Evolutionary conservation across 1,140 invertebrate genomes (phyloP).

Genomic region (Cylas formicarius): DNA sequence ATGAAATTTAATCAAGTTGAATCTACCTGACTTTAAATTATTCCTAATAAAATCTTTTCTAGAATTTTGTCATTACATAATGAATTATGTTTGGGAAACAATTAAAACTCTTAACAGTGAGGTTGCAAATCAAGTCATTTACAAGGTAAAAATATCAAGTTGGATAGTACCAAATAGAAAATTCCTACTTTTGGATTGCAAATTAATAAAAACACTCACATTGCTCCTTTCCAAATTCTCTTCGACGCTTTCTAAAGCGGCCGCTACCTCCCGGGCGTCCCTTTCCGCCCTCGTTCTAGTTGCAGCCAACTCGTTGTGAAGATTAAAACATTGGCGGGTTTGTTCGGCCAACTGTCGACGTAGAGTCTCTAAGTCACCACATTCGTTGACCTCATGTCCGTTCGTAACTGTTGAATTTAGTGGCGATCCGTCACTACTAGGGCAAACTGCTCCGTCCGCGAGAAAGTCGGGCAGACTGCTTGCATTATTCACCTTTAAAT

Average conservation of each 20-base stretch:
- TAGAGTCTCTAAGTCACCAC: too few species aligned
- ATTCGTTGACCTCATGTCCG: too few species aligned
- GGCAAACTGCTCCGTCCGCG: slow-evolving; percentile 59
- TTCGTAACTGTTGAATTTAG: too few species aligned
- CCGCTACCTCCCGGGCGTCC: too few species aligned
- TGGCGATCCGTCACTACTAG: slow-evolving; percentile 23
- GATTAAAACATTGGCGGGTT: slow-evolving; percentile 2
- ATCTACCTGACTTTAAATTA: too few species aligned
- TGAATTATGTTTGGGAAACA: too few species aligned
- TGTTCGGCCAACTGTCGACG: too few species aligned
- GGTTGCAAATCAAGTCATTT: not conserved
- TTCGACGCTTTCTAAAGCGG: slow-evolving; percentile 52
- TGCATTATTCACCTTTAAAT: slow-evolving; percentile 42
- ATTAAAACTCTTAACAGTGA: not conserved
- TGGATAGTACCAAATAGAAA: too few species aligned
- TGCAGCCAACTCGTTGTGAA: slow-evolving; percentile 2
- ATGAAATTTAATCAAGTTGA: too few species aligned
- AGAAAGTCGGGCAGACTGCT: slow-evolving; percentile 67
- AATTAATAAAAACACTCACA: slow-evolving; percentile 43
- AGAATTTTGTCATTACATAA: too few species aligned
- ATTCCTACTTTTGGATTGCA: too few species aligned
- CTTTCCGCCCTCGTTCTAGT: slow-evolving; percentile 1
- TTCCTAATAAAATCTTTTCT: too few species aligned
- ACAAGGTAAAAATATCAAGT: slow-evolving; percentile 6
- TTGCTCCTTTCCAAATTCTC: slow-evolving; percentile 51